Base-by-base conservation (phyloP, 2,797 vertebrate genomes). In the Anabas testudineus region DNA sequence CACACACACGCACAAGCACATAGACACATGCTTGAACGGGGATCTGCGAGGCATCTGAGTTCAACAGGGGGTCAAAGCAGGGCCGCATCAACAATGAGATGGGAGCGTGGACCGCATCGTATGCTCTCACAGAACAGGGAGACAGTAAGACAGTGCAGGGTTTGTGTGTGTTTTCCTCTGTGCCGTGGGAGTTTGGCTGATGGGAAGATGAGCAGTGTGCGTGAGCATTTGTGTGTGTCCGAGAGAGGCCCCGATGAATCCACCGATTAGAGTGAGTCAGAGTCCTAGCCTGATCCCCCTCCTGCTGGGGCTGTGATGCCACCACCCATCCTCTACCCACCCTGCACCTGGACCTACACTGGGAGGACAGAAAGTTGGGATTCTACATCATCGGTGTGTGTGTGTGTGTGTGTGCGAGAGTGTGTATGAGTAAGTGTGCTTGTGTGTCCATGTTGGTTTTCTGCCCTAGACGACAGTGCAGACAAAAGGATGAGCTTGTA, bases 221-320 rank as follows among this genome's bases (percentile, higher is more conserved):
- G 64, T 26, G 71, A 51, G 70, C 46, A 24, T 81, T 74, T 74
- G 71, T 62, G 70, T 37, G 54, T 52, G 65, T 58, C 77, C 41
- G 82, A 87, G 67, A 65, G 73, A 85, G 83, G 84, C 73, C 83
- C 60, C 75, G 77, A 80, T 90, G 87, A 92, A 81, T 92, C 86
- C 80, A 60, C 74, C 62, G 62, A 81, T 89, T 58, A 77, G 74
- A 26, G 36, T 93, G 93, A 93, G 81, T 94, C 93, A 93, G 69
- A 87, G 81, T 84, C 86, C 75, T 71, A 83, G 85, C 77, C 88
- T 87, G 82, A 76, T 84, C 72, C 83, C 82, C 76, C 82, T 88
- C 93, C 92, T 91, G 90, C 89, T 92, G 90, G 80, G 90, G 80
- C 88, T 93, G 92, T 91, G 89, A 93, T 92, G 90, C 90, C 93